These are phyloP conservation scores for Tetragnatha montana DNA, from an alignment of 2,888 invertebrate species.

Conservation along the genomic window DNA sequence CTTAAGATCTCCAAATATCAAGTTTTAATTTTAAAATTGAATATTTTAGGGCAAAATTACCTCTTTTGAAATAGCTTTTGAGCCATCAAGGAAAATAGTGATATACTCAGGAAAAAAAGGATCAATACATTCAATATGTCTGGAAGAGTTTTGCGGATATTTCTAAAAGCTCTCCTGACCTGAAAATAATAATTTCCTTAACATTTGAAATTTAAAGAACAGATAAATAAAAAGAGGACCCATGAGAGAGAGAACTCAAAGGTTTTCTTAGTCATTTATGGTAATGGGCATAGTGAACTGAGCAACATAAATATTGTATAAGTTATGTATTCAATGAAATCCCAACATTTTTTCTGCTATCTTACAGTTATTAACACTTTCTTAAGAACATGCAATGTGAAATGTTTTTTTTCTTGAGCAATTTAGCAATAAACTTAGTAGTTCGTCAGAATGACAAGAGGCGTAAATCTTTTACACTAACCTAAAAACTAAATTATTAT, in stretches of 20 bases:
- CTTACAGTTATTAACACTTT: too few species aligned
- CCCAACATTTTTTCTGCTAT: too few species aligned
- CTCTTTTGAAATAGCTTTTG: slow-evolving; percentile 77
- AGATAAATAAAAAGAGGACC: background rate
- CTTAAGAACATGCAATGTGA: too few species aligned
- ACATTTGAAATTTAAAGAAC: background rate
- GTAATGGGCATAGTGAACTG: background rate
- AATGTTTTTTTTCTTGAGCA: too few species aligned
- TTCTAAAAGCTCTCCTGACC: slow-evolving; percentile 77
- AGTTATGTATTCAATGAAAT: background rate
- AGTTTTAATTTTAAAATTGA: background rate
- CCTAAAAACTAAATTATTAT: too few species aligned
- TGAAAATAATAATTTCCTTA: slow-evolving; percentile 70
- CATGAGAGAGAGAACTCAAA: background rate
- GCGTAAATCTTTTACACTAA: too few species aligned
- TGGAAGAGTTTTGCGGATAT: slow-evolving; percentile 77
- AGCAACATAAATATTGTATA: background rate
- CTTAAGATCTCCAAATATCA: too few species aligned
- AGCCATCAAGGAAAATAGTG: slow-evolving; percentile 77
- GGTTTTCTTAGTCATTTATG: background rate
- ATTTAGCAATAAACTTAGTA: too few species aligned
- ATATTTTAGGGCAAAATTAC: slow-evolving; percentile 72
- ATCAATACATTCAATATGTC: slow-evolving; percentile 77
- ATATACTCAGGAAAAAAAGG: slow-evolving; percentile 76
- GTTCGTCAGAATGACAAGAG: too few species aligned